These are phyloP conservation scores for Pleuronectes platessa DNA, from an alignment of 2,113 vertebrate genomes.

Conservation along the genomic window DNA sequence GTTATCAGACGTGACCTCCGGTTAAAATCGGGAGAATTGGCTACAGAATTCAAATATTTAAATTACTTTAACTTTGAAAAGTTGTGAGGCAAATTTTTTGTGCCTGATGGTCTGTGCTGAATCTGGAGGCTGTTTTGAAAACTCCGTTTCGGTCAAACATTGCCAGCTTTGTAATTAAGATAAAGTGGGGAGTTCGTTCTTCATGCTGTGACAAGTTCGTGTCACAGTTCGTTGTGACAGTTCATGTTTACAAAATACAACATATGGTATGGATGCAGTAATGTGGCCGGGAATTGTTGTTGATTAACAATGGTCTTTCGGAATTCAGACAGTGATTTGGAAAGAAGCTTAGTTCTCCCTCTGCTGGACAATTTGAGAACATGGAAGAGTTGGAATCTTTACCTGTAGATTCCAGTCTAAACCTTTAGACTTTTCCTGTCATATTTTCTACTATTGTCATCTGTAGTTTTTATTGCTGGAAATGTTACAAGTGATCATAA, in stretches of 20 bases:
- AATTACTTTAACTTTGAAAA: too few relatives aligned
- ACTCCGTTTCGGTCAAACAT: too few relatives aligned
- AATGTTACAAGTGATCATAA: not conserved
- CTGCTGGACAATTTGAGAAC: not conserved
- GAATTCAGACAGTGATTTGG: not conserved
- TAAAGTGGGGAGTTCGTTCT: not conserved
- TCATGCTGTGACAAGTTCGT: slow-evolving; percentile 28
- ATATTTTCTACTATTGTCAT: not conserved
- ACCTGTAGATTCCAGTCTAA: not conserved
- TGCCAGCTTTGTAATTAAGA: too few relatives aligned
- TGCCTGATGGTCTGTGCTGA: too few relatives aligned
- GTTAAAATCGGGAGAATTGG: too few relatives aligned
- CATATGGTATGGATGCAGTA: not conserved
- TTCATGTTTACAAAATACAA: not conserved
- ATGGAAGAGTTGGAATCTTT: not conserved
- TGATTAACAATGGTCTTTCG: not conserved
- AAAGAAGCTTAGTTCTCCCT: not conserved
- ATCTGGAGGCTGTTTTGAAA: too few relatives aligned
- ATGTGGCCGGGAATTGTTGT: not conserved
- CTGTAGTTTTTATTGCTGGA: not conserved
- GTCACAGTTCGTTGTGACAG: too few relatives aligned
- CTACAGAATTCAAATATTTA: too few relatives aligned
- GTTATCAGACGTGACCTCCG: too few relatives aligned
- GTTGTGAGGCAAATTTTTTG: too few relatives aligned
- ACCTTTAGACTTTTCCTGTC: too few relatives aligned